Evolutionary conservation across 2,113 vertebrate species (phyloP), one percentile per base, ranked within the genome.

Genomic region (Manacus vitellinus): DNA sequence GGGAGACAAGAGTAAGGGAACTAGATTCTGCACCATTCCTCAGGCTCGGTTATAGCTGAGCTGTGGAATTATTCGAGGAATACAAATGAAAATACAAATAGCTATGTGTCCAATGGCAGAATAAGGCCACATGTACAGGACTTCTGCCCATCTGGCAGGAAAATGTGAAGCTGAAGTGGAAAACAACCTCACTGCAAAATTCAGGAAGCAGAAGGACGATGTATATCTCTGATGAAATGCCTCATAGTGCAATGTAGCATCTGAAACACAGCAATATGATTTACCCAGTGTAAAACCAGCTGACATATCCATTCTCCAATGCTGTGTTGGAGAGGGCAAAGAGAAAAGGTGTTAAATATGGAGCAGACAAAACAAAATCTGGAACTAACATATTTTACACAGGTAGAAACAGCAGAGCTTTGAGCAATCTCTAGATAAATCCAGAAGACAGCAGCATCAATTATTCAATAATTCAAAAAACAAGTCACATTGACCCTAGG

Each of bases 401-500:
- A 49, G 51, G 56, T 70, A 86, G 74, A 88, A 89, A 33, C 10
- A 83, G 39, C 9, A 62, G 30, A 83, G 46, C 37, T 93, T 91
- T 86, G 79, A 55, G 70, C 7, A 91, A 88, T 58, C 30, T 70
- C 47, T 77, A 79, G 65, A 41, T 78, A 94, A 87, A 84, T 43
- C 12, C 37, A 73, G 65, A 94, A 54, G 46, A 93, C 3, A 1
- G 21, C 4, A 89, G 11, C 17, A 85, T 72, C 54, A 91, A 59
- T 91, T 73, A 89, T 78, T 91, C 65, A 86, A 6, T 78, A 79
- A 66, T 58, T 86, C 80, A 28, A 94, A 95, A 90, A 16, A 52
- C 14, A 17, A 91, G 17, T 81, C 72, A 73, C 35, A 51, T 56
- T 43, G 83, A 17, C 63, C 31, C 25, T 56, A 33, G 30, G 22